Percentiles rank a stretch among this genome's conserved stretches.
These are phyloP conservation scores for Diploptera punctata DNA, from an alignment of 2,888 invertebrate genomes.

Conservation along the genomic window DNA sequence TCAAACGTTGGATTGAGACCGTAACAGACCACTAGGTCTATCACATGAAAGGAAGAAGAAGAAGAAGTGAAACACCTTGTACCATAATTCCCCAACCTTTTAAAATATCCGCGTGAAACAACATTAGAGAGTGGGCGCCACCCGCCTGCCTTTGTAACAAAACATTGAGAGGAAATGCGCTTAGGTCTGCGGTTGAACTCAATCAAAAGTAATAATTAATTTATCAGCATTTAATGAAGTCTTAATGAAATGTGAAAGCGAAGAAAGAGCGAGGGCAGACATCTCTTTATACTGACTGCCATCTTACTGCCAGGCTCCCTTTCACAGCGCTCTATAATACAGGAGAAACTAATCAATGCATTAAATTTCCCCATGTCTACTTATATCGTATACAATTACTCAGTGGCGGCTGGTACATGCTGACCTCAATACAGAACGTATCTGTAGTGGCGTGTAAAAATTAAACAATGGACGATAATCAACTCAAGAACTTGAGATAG, in stretches of 20 bases:
- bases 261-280: constrained; percentile 3
- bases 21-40: too few species aligned
- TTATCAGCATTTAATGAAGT: constrained; percentile 56
- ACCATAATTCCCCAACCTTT: not conserved
- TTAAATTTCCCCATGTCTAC: constrained; percentile 5
- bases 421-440: too few species aligned
- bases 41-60: too few species aligned
- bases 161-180: constrained; percentile 30
- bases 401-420: too few species aligned
- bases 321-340: constrained; percentile 27
- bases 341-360: constrained; percentile 32
- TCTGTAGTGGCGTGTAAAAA: too few species aligned
- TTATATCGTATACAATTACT: too few species aligned
- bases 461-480: too few species aligned
- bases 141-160: constrained; percentile 19
- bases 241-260: constrained; percentile 54
- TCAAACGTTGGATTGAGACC: too few species aligned
- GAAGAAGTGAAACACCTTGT: not conserved
- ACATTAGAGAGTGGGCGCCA: not conserved
- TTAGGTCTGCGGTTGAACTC: constrained; percentile 51
- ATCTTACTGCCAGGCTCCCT: not conserved
- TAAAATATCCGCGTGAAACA: not conserved
- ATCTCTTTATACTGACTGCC: not conserved
- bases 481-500: too few species aligned
- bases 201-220: constrained; percentile 59